Conservation (phyloP, 2,113 vertebrate genomes). For the Macrotis lagotis region DNA sequence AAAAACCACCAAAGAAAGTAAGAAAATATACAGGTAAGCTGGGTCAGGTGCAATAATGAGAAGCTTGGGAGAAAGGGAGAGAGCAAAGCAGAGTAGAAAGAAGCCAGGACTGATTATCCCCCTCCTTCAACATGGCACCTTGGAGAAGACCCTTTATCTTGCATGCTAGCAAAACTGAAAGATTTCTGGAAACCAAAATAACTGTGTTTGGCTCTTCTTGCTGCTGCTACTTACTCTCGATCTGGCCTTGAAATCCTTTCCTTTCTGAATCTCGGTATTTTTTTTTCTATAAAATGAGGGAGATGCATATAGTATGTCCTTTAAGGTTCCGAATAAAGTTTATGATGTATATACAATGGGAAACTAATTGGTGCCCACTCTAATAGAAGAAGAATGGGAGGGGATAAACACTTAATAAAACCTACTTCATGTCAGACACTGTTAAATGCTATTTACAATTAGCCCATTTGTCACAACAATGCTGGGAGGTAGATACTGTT, state of each 20-base stretch:
- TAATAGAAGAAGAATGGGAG: neutral
- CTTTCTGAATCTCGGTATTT: neutral
- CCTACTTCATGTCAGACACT: neutral
- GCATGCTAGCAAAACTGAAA: neutral
- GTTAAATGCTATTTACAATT: neutral
- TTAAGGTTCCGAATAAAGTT: too few species aligned
- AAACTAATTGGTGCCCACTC: neutral
- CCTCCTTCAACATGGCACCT: neutral
- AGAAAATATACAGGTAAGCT: neutral
- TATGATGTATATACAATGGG: too few species aligned
- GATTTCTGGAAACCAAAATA: neutral
- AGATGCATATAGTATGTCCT: neutral
- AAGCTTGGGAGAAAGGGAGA: neutral
- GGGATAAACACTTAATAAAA: neutral
- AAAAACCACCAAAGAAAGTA: neutral
- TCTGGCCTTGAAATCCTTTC: neutral
- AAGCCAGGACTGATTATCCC: neutral
- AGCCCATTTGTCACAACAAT: neutral
- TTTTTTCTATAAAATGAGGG: neutral
- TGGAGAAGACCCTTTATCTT: neutral
- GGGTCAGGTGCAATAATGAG: neutral
- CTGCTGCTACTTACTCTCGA: neutral
- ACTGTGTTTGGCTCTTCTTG: too few species aligned
- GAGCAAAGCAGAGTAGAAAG: neutral
- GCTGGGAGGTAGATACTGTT: neutral